Conservation (phyloP, 1,140 invertebrate genomes). For the Rhynchophorus ferrugineus region DNA sequence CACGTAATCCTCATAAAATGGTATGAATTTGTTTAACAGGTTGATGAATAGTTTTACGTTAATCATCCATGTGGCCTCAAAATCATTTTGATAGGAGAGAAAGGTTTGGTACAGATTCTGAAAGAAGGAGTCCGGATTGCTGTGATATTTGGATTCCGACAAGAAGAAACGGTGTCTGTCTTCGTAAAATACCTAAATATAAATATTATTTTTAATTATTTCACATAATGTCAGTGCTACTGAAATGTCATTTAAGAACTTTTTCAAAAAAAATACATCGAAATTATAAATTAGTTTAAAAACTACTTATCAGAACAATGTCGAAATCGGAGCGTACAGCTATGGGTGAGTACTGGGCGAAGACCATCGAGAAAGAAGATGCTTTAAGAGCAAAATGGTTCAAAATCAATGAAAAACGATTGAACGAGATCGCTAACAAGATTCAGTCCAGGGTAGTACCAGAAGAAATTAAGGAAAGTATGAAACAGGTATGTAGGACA, state of each 20-base stretch:
- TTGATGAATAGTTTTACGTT: slow-evolving; percentile 2
- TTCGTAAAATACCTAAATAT: no score
- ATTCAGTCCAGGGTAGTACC: slow-evolving; percentile 24
- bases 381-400: slow-evolving; percentile 32
- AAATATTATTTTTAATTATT: no score
- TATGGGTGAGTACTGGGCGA: slow-evolving; percentile 22
- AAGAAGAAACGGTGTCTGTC: no score
- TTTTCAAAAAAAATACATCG: no score
- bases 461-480: slow-evolving; percentile 27
- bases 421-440: slow-evolving; percentile 29
- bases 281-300: no score
- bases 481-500: slow-evolving; percentile 25
- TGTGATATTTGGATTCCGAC: no score
- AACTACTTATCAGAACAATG: slow-evolving; percentile 4
- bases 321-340: slow-evolving; percentile 13
- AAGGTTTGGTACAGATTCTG: slow-evolving; percentile 2
- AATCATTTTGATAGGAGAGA: slow-evolving; percentile 8
- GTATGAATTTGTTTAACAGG: slow-evolving; percentile 1
- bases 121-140: not conserved
- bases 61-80: slow-evolving; percentile 7
- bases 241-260: no score
- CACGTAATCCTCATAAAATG: not conserved
- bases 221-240: no score
- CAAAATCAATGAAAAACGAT: slow-evolving; percentile 27
- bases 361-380: slow-evolving; percentile 29